Conservation (phyloP, 2,888 invertebrate genomes). For the Papilio demoleus region DNA sequence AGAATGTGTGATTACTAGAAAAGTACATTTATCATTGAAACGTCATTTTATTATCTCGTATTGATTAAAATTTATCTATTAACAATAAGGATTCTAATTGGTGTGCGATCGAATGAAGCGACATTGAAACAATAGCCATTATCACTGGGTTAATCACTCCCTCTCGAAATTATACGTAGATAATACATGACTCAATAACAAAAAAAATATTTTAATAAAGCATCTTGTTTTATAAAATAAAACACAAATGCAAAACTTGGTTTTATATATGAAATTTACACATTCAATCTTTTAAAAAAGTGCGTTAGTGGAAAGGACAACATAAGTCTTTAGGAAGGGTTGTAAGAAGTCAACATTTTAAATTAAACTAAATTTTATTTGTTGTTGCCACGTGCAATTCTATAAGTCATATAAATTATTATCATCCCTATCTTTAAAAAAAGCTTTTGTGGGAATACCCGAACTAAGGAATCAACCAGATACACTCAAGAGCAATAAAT, state of each 20-base stretch:
- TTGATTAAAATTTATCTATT: slow-evolving; percentile 37
- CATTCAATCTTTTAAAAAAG: not conserved
- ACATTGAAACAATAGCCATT: slow-evolving; percentile 40
- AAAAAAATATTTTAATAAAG: not conserved
- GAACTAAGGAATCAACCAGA: no score
- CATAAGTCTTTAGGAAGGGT: not conserved
- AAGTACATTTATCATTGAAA: slow-evolving; percentile 45
- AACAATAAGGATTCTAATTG: slow-evolving; percentile 46
- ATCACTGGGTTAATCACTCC: slow-evolving; percentile 18
- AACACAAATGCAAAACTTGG: no score
- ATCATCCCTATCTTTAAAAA: no score
- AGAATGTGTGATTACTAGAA: slow-evolving; percentile 35
- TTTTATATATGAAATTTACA: no score
- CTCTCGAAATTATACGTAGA: slow-evolving; percentile 13
- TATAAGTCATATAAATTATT: no score
- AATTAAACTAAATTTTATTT: not conserved
- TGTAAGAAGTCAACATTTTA: not conserved
- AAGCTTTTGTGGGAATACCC: no score
- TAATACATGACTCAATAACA: slow-evolving; percentile 1
- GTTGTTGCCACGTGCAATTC: not conserved
- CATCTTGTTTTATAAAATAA: not conserved
- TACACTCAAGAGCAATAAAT: no score
- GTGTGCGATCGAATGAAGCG: slow-evolving; percentile 48
- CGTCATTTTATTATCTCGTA: slow-evolving; percentile 44
- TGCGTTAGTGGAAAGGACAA: not conserved